Evolutionary conservation across 1,140 invertebrate species (phyloP).

Genomic region (Pemphigus obesinymphae): DNA sequence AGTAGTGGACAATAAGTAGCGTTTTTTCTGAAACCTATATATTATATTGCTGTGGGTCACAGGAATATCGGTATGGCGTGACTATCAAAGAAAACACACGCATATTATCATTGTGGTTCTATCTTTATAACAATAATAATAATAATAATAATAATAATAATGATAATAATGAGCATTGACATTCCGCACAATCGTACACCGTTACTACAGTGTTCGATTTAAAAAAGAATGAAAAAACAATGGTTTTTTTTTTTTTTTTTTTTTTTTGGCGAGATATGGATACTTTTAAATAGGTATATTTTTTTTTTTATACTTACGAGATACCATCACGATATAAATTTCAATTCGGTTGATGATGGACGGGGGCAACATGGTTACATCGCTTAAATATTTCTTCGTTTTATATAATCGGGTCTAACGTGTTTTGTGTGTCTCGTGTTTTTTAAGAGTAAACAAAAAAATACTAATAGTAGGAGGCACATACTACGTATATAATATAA

Average conservation of each 20-base stretch:
- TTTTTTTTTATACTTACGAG: neutral
- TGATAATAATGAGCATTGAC: conserved; percentile 28
- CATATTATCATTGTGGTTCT: conserved; percentile 15
- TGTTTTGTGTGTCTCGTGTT: neutral
- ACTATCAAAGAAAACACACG: conserved; percentile 31
- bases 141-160: no score
- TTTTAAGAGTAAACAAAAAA: neutral
- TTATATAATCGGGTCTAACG: neutral
- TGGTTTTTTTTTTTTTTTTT: no score
- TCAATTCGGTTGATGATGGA: neutral
- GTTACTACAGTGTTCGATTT: conserved; percentile 35
- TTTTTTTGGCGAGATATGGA: no score
- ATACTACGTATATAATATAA: no score
- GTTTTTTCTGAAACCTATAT: neutral
- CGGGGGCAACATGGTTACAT: neutral
- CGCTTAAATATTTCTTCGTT: neutral
- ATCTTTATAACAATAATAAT: conserved; percentile 22
- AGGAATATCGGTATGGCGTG: conserved; percentile 20
- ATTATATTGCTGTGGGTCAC: neutral
- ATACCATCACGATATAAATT: neutral
- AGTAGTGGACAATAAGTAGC: neutral
- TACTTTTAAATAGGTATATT: neutral
- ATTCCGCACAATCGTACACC: conserved; percentile 14
- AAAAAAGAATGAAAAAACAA: conserved; percentile 25
- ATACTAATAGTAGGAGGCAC: neutral